A percentile compares a stretch with the other conserved stretches of the same genome.
phyloP scores from a whole-genome alignment of 2,888 invertebrate species.

The Dynastes grantii region DNA sequence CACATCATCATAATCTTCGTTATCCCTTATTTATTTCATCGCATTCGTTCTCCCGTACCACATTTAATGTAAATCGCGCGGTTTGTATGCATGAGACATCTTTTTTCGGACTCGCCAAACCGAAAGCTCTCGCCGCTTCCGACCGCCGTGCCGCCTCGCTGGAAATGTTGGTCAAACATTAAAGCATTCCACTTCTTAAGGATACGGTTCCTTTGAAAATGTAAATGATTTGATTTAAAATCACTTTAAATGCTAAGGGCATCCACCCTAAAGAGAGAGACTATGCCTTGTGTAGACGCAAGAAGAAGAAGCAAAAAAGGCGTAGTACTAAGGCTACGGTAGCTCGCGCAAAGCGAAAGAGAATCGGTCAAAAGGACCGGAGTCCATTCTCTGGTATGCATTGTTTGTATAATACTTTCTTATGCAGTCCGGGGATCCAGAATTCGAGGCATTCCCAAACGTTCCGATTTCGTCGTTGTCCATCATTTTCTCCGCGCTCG shows the following conservation, averaged over 20 bases:
- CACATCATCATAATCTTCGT: not conserved
- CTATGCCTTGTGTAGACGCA: conserved; percentile 3
- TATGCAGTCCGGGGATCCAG: conserved; percentile 63
- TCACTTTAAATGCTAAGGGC: conserved; percentile 68
- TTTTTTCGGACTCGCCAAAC: conserved; percentile 40
- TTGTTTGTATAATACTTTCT: conserved; percentile 69
- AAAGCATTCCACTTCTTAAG: conserved; percentile 52
- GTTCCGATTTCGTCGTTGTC: conserved; percentile 52
- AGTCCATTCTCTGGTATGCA: conserved; percentile 62
- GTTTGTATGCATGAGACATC: conserved; percentile 52
- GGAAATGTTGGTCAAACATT: conserved; percentile 53
- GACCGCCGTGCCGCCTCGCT: conserved; percentile 29
- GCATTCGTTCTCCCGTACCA: conserved; percentile 5
- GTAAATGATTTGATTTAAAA: conserved; percentile 66
- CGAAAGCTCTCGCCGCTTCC: conserved; percentile 47
- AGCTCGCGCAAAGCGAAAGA: conserved; percentile 51
- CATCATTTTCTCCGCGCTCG: conserved; percentile 49
- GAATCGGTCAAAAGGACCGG: conserved; percentile 55
- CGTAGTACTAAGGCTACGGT: conserved; percentile 9
- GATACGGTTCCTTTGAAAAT: conserved; percentile 60
- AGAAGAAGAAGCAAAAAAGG: conserved; percentile 13
- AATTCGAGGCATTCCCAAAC: conserved; percentile 53
- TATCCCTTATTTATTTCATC: not conserved
- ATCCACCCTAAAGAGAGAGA: conserved; percentile 55
- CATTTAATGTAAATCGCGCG: conserved; percentile 49